Conservation (phyloP, 2,888 invertebrate species). For the Meiosimyza decipiens region DNA sequence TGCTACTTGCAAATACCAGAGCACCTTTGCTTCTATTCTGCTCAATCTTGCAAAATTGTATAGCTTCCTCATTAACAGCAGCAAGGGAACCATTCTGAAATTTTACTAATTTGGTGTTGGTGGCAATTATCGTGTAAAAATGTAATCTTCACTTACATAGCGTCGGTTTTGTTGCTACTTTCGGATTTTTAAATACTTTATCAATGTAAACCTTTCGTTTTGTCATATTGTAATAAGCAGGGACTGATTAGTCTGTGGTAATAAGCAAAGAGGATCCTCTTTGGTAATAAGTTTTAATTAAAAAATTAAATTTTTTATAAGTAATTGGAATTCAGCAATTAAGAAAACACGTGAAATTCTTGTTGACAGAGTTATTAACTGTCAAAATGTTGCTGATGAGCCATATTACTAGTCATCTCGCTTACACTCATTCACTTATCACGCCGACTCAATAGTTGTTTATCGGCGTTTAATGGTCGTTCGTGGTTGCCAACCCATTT, state of each 20-base stretch:
- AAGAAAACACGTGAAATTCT: too few relatives aligned
- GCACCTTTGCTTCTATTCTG: slow-evolving; percentile 44
- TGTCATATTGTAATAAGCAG: slow-evolving; percentile 40
- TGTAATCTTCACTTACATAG: slow-evolving; percentile 51
- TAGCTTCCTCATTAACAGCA: slow-evolving; percentile 44
- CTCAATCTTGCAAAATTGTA: slow-evolving; percentile 48
- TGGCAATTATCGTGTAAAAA: background rate
- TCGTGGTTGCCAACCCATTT: too few relatives aligned
- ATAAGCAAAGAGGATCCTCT: too few relatives aligned
- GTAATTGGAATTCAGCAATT: too few relatives aligned
- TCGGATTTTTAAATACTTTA: slow-evolving; percentile 44
- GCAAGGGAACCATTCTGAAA: slow-evolving; percentile 62
- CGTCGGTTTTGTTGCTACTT: slow-evolving; percentile 47
- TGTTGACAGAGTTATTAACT: too few relatives aligned
- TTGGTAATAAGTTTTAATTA: background rate
- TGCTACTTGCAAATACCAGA: slow-evolving; percentile 52
- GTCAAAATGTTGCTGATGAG: too few relatives aligned
- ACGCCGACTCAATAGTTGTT: too few relatives aligned
- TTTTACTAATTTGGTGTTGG: slow-evolving; percentile 50
- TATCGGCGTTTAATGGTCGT: too few relatives aligned
- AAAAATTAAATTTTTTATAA: background rate
- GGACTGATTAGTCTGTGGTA: background rate
- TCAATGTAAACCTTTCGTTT: slow-evolving; percentile 54
- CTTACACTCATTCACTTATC: too few relatives aligned
- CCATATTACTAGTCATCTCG: too few relatives aligned